Conservation (phyloP, 2,113 vertebrate genomes). For the Daphoenositta chrysoptera region DNA sequence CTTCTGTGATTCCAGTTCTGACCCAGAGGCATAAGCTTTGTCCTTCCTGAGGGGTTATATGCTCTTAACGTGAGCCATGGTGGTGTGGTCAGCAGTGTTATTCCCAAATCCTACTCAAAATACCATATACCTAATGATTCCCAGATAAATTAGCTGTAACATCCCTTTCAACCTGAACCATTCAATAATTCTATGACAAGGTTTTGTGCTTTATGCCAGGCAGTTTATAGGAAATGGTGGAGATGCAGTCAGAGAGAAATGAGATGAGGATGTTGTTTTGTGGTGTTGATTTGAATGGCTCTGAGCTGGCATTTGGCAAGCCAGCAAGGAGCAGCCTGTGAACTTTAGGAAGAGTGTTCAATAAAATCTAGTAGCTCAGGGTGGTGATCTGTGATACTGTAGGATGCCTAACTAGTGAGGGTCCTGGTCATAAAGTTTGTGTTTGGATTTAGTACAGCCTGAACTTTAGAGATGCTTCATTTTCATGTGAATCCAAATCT, state of each 20-base stretch:
- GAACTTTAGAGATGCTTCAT: not conserved
- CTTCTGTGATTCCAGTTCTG: not conserved
- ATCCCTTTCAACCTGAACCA: not conserved
- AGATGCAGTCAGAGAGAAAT: not conserved
- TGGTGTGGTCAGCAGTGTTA: not conserved
- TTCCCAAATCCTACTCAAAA: not conserved
- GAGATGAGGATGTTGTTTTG: not conserved
- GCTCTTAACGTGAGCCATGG: not conserved
- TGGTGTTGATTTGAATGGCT: not conserved
- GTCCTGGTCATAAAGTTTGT: not conserved
- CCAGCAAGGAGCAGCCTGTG: not conserved
- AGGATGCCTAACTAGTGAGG: not conserved
- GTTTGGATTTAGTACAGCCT: not conserved
- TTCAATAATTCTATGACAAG: not conserved
- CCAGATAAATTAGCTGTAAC: not conserved
- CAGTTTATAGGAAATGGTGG: not conserved
- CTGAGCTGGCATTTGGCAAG: not conserved
- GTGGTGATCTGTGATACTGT: not conserved
- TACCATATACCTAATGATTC: not conserved
- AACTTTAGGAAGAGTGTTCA: not conserved
- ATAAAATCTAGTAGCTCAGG: not conserved
- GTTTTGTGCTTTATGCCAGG: not conserved
- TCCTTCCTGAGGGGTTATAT: accelerated
- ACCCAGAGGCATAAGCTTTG: not conserved
- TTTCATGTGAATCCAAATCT: not conserved